Evolutionary conservation across 2,113 vertebrate genomes (phyloP).

Genomic region (Eulemur rufifrons): DNA sequence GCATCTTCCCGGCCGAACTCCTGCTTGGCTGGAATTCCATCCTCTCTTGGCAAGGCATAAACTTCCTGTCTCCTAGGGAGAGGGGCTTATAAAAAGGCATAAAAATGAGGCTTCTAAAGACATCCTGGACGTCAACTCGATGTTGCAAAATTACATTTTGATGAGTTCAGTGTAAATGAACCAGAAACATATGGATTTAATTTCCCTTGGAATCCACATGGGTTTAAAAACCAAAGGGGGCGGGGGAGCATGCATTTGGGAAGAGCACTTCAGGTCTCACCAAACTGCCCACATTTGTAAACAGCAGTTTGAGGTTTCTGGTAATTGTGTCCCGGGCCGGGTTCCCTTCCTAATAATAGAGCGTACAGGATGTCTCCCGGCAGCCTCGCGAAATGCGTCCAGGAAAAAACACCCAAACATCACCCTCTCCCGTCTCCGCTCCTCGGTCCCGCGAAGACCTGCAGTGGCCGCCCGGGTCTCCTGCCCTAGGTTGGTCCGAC

Average conservation of each 20-base stretch:
- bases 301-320: constrained; percentile 65
- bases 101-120: constrained; percentile 75
- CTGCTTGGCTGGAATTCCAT: constrained; percentile 61
- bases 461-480: neutral
- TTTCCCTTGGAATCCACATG: constrained; percentile 79
- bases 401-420: neutral
- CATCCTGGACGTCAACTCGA: constrained; percentile 76
- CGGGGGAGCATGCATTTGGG: constrained; percentile 58
- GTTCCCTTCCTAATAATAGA: constrained; percentile 58
- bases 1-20: constrained; percentile 28
- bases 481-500: neutral
- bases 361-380: constrained; percentile 25
- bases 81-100: constrained; percentile 73
- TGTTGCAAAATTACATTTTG: constrained; percentile 80
- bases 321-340: constrained; percentile 37
- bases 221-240: constrained; percentile 71
- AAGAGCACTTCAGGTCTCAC: constrained; percentile 67
- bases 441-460: neutral
- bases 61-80: constrained; percentile 75
- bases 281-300: constrained; percentile 56
- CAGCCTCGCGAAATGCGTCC: neutral
- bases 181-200: constrained; percentile 81
- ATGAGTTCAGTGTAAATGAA: constrained; percentile 82
- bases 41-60: constrained; percentile 55
- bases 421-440: neutral